These are phyloP conservation scores for Zaprionus lachaisei DNA, from an alignment of 1,140 invertebrate genomes.

Conservation along the genomic window DNA sequence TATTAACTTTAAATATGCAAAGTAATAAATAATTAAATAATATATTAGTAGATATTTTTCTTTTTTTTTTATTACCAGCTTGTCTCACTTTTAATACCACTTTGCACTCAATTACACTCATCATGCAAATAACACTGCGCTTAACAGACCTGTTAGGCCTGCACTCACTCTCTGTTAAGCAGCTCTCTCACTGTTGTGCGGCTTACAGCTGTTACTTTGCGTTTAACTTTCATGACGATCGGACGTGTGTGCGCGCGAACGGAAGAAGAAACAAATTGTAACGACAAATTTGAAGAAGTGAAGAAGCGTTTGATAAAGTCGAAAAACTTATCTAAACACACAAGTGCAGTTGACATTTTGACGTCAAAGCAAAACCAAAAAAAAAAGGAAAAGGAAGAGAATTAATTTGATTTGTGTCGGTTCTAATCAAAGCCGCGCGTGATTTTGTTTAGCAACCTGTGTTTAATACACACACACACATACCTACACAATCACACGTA, in stretches of 20 bases:
- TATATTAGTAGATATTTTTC: background rate
- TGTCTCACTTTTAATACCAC: background rate
- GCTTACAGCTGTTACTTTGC: slow-evolving; percentile 42
- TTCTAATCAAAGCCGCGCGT: slow-evolving; percentile 54
- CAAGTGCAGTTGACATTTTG: slow-evolving; percentile 44
- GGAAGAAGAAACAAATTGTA: slow-evolving; percentile 33
- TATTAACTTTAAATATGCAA: background rate
- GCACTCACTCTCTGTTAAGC: too few relatives aligned
- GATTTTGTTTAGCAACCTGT: slow-evolving; percentile 55
- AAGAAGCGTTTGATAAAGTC: slow-evolving; percentile 38
- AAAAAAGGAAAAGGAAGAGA: slow-evolving; percentile 15
- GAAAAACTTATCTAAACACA: slow-evolving; percentile 36
- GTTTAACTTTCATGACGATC: slow-evolving; percentile 44
- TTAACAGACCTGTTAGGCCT: background rate
- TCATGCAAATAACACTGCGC: slow-evolving; percentile 13
- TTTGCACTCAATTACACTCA: background rate
- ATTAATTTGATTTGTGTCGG: slow-evolving; percentile 46
- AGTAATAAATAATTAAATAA: background rate
- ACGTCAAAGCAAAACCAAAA: slow-evolving; percentile 43
- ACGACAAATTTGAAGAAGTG: slow-evolving; percentile 17
- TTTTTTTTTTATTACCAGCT: background rate
- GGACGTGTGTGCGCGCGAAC: slow-evolving; percentile 47
- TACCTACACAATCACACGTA: background rate
- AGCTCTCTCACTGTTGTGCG: background rate
- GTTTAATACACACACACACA: slow-evolving; percentile 9